A percentile compares a stretch with the other conserved stretches of the same genome.
phyloP scores from a whole-genome alignment of 2,888 invertebrate genomes.

The Caenorhabditis afra region DNA sequence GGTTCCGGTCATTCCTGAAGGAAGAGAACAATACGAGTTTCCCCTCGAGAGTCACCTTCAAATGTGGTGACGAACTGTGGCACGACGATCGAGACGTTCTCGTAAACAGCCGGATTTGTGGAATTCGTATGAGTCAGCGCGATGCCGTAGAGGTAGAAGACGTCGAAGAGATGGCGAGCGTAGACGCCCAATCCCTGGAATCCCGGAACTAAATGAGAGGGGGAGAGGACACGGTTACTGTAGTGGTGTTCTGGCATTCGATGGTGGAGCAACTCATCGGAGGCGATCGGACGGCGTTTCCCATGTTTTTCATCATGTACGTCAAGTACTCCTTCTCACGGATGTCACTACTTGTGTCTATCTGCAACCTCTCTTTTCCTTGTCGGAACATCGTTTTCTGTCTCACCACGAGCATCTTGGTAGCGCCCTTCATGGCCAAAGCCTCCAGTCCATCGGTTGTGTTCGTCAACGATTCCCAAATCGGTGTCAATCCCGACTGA shows the following conservation, averaged over 20 bases:
- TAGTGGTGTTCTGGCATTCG: conserved; percentile 34
- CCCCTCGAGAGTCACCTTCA: conserved; percentile 10
- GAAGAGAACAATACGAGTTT: not conserved
- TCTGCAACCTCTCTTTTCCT: not conserved
- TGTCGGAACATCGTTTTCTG: conserved; percentile 38
- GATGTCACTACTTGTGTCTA: conserved; percentile 43
- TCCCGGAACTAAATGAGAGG: not conserved
- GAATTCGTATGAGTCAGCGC: conserved; percentile 51
- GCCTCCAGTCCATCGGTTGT: conserved; percentile 22
- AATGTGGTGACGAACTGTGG: conserved; percentile 27
- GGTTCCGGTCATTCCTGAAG: conserved; percentile 59
- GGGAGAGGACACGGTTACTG: not conserved
- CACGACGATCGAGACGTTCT: not conserved
- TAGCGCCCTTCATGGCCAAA: conserved; percentile 23
- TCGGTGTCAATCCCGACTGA: conserved; percentile 37
- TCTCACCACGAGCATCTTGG: conserved; percentile 31
- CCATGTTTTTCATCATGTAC: conserved; percentile 43
- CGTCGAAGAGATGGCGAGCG: conserved; percentile 70
- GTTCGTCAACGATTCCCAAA: conserved; percentile 44
- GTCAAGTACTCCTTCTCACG: conserved; percentile 40
- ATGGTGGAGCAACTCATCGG: conserved; percentile 44
- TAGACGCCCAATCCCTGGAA: conserved; percentile 48
- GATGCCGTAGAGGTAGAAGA: conserved; percentile 70
- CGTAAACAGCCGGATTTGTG: conserved; percentile 28
- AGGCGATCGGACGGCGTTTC: conserved; percentile 5